A percentile compares a stretch with the other conserved stretches of the same genome.
Conservation (phyloP, 2,113 vertebrate genomes). For the Rynchops niger region DNA sequence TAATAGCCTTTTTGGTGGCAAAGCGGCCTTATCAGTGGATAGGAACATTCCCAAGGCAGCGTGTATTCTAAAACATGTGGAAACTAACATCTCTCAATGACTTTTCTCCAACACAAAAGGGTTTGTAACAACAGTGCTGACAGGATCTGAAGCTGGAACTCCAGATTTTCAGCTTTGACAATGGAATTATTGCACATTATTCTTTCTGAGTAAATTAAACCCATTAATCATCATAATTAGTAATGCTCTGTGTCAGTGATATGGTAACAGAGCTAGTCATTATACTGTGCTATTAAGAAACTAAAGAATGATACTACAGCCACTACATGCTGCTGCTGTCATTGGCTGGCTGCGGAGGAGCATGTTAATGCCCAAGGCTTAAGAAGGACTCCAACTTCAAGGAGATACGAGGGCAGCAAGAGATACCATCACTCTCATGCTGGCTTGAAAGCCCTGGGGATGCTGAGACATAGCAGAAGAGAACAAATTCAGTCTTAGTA, state of each 20-base stretch:
- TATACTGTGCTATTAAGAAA: not conserved
- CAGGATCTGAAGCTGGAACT: constrained; percentile 19
- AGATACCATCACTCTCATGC: not conserved
- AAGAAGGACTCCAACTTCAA: not conserved
- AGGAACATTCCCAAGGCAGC: not conserved
- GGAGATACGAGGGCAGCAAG: not conserved
- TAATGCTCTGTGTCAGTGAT: constrained; percentile 41
- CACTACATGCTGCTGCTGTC: not conserved
- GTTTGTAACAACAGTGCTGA: not conserved
- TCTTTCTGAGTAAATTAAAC: constrained; percentile 71
- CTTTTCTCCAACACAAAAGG: constrained; percentile 3
- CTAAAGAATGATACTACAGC: not conserved
- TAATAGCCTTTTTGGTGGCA: not conserved
- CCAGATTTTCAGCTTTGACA: constrained; percentile 47
- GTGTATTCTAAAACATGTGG: not conserved
- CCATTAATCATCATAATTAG: constrained; percentile 73
- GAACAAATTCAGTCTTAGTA: not conserved
- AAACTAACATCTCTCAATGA: constrained; percentile 17
- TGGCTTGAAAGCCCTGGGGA: not conserved
- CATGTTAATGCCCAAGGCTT: not conserved
- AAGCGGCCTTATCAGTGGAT: not conserved
- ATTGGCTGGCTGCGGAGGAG: not conserved
- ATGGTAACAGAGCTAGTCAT: constrained; percentile 43
- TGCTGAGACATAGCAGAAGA: not conserved
- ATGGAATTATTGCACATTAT: constrained; percentile 35